phyloP scores from a whole-genome alignment of 1,140 invertebrate species.

The Mya arenaria region DNA sequence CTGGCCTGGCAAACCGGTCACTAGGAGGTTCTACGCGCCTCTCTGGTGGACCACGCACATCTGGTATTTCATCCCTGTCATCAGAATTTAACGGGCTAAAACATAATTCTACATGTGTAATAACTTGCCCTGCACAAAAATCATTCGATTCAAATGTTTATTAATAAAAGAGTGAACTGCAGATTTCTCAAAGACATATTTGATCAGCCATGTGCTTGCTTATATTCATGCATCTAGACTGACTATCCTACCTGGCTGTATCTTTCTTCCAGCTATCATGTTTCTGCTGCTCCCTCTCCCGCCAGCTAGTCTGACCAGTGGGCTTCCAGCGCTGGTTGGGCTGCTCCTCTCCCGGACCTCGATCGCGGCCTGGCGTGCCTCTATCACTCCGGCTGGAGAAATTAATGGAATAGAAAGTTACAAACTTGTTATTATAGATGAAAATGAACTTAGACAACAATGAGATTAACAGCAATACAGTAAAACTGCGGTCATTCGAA shows the following conservation, averaged over 20 bases:
- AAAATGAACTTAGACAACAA: no score
- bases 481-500: no score
- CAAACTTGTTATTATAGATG: no score
- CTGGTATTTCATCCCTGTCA: constrained; percentile 46
- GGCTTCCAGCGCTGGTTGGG: constrained; percentile 69
- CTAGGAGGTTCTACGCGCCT: no score
- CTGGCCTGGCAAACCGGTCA: no score
- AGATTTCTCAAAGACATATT: background rate
- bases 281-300: constrained; percentile 79
- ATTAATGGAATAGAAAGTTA: background rate
- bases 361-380: background rate
- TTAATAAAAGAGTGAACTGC: background rate
- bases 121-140: background rate
- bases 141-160: background rate
- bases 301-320: constrained; percentile 78
- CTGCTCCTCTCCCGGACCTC: constrained; percentile 16
- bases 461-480: no score
- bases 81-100: no score
- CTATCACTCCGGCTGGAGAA: background rate
- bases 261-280: constrained; percentile 77
- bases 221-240: constrained; percentile 1
- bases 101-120: no score
- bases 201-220: background rate
- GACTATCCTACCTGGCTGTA: constrained; percentile 29
- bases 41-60: constrained; percentile 44